Conservation (phyloP, 2,888 invertebrate genomes). For the Melinaea marsaeus region DNA sequence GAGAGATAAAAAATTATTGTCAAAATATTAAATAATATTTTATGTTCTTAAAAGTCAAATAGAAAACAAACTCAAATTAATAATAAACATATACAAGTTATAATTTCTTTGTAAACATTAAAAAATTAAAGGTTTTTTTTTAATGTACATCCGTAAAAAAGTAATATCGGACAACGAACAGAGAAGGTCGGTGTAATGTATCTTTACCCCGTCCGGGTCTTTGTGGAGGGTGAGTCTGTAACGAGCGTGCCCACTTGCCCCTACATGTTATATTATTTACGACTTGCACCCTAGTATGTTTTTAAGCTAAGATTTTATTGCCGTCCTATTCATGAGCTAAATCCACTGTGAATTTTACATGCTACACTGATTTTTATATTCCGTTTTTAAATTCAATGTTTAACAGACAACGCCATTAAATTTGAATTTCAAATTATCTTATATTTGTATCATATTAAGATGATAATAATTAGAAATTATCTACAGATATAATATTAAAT, state of each 20-base stretch:
- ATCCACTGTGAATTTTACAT: constrained; percentile 50
- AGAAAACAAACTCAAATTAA: too few species aligned
- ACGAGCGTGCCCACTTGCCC: constrained; percentile 70
- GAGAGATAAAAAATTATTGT: too few species aligned
- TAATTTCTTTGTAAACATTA: background rate
- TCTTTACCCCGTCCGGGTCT: constrained; percentile 67
- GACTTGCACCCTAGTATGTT: constrained; percentile 71
- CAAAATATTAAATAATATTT: too few species aligned
- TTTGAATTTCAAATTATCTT: constrained; percentile 4
- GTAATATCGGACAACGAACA: constrained; percentile 42
- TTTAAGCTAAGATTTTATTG: constrained; percentile 76
- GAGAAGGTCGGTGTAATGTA: constrained; percentile 67
- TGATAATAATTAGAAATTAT: too few species aligned
- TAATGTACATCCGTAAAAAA: constrained; percentile 14
- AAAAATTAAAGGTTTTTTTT: background rate
- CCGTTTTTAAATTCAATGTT: background rate
- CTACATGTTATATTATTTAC: constrained; percentile 76
- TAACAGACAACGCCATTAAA: background rate
- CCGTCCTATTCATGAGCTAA: constrained; percentile 68
- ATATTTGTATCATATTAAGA: background rate
- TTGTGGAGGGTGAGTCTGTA: constrained; percentile 66
- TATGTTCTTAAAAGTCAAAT: too few species aligned
- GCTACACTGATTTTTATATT: constrained; percentile 21
- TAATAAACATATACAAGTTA: too few species aligned
- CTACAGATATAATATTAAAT: too few species aligned